Percentiles rank a stretch among this genome's conserved stretches.
These are phyloP conservation scores for Xerus inauris DNA, from an alignment of 2,113 vertebrate species.

Conservation along the genomic window DNA sequence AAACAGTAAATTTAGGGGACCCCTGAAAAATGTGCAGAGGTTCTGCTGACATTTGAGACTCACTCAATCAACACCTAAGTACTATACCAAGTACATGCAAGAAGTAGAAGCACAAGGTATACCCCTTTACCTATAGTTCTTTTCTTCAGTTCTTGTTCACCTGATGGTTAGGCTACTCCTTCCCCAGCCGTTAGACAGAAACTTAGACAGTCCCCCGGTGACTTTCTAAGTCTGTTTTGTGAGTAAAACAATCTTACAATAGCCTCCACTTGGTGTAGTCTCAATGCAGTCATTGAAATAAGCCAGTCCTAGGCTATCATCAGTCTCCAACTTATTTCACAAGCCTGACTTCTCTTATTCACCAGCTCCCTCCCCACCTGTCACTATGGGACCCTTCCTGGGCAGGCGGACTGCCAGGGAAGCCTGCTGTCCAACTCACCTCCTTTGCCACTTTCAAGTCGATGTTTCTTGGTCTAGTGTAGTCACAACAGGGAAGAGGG, in stretches of 20 bases:
- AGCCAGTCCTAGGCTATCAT: not conserved
- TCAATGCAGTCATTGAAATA: not conserved
- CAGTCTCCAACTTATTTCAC: not conserved
- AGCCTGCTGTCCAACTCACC: rapidly evolving
- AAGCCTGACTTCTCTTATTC: not conserved
- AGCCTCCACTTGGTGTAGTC: not conserved
- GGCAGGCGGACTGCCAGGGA: no score
- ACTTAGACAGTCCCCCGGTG: not conserved
- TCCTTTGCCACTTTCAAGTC: not conserved
- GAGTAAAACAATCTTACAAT: not conserved
- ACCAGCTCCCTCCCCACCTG: rapidly evolving
- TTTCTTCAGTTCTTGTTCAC: not conserved
- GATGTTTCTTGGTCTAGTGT: not conserved
- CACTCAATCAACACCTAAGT: not conserved
- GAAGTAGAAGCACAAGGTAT: rapidly evolving
- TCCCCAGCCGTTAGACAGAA: not conserved
- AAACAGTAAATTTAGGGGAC: not conserved
- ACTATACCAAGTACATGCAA: rapidly evolving
- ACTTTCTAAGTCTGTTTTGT: not conserved
- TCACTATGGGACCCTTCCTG: rapidly evolving
- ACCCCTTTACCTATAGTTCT: rapidly evolving
- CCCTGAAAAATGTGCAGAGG: rapidly evolving
- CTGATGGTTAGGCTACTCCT: not conserved
- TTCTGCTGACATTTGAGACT: no score
- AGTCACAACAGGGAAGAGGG: no score